Evolutionary conservation across 2,113 vertebrate species (phyloP).

Genomic region (Gopherus flavomarginatus): DNA sequence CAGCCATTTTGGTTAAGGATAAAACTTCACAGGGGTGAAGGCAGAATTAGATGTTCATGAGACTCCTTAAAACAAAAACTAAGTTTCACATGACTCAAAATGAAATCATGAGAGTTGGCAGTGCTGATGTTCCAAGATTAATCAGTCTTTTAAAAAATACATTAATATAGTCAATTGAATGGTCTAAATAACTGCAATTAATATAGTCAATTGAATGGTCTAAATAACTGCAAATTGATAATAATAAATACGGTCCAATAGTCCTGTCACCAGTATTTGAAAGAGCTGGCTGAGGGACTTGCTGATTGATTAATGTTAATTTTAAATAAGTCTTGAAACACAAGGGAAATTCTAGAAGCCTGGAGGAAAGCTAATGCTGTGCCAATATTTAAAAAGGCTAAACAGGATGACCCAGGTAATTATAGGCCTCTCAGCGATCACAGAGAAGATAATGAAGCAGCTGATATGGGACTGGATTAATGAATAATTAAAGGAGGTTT

Average conservation of each 20-base stretch:
- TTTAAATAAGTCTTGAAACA: neutral
- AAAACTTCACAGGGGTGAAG: neutral
- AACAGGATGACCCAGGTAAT: neutral
- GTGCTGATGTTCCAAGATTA: too few relatives aligned
- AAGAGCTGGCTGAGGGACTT: neutral
- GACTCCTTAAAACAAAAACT: too few relatives aligned
- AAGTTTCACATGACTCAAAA: too few relatives aligned
- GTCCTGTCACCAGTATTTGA: neutral
- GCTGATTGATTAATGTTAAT: neutral
- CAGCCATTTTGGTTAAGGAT: neutral
- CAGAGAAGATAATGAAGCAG: neutral
- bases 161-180: too few relatives aligned
- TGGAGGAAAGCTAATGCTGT: neutral
- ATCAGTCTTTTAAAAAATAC: too few relatives aligned
- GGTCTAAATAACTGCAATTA: neutral
- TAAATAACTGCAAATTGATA: neutral
- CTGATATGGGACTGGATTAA: neutral
- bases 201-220: too few relatives aligned
- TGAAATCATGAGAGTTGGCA: too few relatives aligned
- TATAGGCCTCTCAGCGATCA: neutral
- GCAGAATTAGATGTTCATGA: too few relatives aligned
- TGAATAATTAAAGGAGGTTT: too few relatives aligned
- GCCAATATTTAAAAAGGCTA: neutral
- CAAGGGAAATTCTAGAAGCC: neutral
- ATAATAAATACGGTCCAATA: neutral